Conservation (phyloP, 2,113 vertebrate species). For the Fregata magnificens region DNA sequence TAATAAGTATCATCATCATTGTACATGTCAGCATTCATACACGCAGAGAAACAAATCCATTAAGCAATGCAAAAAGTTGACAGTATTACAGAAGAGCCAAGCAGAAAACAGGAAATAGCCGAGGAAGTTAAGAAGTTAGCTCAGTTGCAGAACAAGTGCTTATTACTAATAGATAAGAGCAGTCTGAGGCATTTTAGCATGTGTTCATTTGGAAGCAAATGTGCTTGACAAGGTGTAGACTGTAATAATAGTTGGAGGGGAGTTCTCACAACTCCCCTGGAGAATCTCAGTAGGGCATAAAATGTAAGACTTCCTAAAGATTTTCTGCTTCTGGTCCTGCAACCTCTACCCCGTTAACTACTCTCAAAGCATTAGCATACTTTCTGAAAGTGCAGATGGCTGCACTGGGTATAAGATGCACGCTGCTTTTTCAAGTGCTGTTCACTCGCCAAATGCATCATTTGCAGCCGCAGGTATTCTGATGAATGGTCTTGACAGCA, state of each 20-base stretch:
- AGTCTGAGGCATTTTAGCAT: not conserved
- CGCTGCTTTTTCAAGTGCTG: not conserved
- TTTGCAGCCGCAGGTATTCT: not conserved
- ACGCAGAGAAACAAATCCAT: not conserved
- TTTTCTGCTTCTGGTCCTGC: not conserved
- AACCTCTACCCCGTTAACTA: not conserved
- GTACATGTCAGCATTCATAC: not conserved
- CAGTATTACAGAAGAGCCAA: not conserved
- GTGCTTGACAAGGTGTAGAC: not conserved
- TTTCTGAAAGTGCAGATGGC: conserved; percentile 6
- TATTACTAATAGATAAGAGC: not conserved
- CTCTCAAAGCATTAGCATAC: not conserved
- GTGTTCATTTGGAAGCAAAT: not conserved
- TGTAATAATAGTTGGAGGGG: not conserved
- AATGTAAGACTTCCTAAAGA: not conserved
- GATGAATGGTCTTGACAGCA: not conserved
- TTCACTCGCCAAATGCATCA: not conserved
- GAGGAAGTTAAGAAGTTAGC: not conserved
- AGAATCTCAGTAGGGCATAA: not conserved
- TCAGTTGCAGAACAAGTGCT: not conserved
- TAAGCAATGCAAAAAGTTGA: not conserved
- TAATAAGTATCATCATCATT: not conserved
- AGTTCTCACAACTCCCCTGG: not conserved
- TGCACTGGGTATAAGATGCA: not conserved
- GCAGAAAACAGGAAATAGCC: not conserved